Evolutionary conservation across 2,888 invertebrate species (phyloP), one percentile per base, ranked within the genome.

Genomic region (Teleogryllus oceanicus): DNA sequence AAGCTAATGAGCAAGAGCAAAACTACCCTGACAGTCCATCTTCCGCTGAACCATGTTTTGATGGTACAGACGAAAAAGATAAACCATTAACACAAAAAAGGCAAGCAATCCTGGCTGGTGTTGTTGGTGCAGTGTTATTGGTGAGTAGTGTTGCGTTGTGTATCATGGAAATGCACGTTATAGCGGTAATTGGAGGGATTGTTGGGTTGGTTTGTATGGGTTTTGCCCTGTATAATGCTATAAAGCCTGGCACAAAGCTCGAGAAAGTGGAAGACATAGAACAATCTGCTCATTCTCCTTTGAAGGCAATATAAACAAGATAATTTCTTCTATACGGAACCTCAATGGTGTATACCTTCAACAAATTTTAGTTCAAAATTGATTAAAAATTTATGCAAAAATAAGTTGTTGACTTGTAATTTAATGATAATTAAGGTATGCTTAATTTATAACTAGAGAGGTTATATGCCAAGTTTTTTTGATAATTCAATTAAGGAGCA

Each of bases 171-270:
- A 62, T 62, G 62, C 62, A 62, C 62, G 62, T 62, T 62, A 62
- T 62, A 62, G 62, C 62, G 62, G 62, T 62, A 62, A 62, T 62
- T 62, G 62, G 62, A 11, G 62, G 62, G 62, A 62, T 62, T 62
- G 16, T 62, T 62, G 62, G 62, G 62, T 16, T 62, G 62, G 62
- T 62, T 62, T 62, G 62, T 62, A 62, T 62, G 62, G 62, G 62
- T 62, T 62, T 62, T 62, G 62, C 62, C 11, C 62, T 62, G 62
- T 62, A 62, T 62, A 75, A 75, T 75, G 20, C 75, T 75, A 11
- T 75, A 75, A 75, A 75, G 13, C 75, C 75, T 21, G 20, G 75
- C 75, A 75, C 75, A 16, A 11, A 75, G 20, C 75, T 75, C 75
- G 13, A 75, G 20, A 75, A 75, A 75, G 20, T 75, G 20, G 75